Evolutionary conservation across 2,888 invertebrate genomes (phyloP).

Genomic region (Resseliella maxima): DNA sequence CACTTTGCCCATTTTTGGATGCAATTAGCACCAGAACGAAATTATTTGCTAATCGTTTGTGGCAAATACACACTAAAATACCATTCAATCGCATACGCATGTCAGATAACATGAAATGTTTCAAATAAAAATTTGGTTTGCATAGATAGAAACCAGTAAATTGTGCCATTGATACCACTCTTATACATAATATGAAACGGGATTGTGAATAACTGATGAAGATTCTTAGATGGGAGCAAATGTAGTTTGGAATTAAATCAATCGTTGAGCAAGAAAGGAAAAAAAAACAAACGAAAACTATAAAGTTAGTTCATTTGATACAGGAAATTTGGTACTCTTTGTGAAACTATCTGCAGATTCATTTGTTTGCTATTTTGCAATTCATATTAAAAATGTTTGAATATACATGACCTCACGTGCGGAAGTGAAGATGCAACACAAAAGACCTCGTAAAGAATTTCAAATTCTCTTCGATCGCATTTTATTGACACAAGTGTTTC

Average conservation of each 20-base stretch:
- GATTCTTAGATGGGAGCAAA: not conserved
- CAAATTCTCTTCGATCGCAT: not conserved
- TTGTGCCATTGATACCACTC: not conserved
- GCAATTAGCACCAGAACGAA: conserved; percentile 39
- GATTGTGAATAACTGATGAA: not conserved
- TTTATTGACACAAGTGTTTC: not conserved
- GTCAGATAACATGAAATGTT: conserved; percentile 25
- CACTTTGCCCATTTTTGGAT: not conserved
- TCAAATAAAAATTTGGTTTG: not conserved
- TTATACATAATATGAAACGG: not conserved
- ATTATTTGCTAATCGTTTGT: conserved; percentile 39
- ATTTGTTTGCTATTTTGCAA: not conserved
- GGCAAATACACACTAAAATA: conserved; percentile 16
- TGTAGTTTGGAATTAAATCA: not conserved
- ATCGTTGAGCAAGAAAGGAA: not conserved
- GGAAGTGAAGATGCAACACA: not conserved
- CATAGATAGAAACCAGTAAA: not conserved
- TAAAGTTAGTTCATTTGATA: too few species aligned
- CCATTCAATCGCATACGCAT: not conserved
- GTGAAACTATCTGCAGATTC: not conserved
- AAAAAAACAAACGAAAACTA: too few species aligned
- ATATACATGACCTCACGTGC: not conserved
- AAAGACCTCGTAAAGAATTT: not conserved
- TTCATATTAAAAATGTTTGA: not conserved
- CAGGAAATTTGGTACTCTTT: not conserved